A percentile compares a stretch with the other conserved stretches of the same genome.
These are phyloP conservation scores for Gari tellinella DNA, from an alignment of 2,888 invertebrate species.

Conservation along the genomic window DNA sequence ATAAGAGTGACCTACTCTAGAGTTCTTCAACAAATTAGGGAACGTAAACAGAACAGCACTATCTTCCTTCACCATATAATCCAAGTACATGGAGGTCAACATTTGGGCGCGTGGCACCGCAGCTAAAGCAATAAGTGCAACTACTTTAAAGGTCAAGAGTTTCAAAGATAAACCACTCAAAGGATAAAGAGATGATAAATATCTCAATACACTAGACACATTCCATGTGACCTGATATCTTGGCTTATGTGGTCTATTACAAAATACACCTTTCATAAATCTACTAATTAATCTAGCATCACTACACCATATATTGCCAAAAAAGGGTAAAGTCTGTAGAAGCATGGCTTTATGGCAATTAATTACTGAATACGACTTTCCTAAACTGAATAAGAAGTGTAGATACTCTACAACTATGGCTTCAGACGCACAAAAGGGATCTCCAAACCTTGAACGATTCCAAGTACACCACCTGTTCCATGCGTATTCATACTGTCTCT, in stretches of 20 bases:
- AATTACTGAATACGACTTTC: slow-evolving; percentile 33
- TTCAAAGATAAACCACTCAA: slow-evolving; percentile 21
- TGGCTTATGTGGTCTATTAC: slow-evolving; percentile 16
- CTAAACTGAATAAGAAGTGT: slow-evolving; percentile 15
- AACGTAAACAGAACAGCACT: slow-evolving; percentile 5
- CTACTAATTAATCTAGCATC: slow-evolving; percentile 13
- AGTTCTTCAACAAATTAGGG: slow-evolving; percentile 4
- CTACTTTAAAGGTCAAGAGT: slow-evolving; percentile 41
- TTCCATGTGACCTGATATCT: slow-evolving; percentile 37
- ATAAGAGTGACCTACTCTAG: slow-evolving; percentile 10
- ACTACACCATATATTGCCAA: slow-evolving; percentile 29
- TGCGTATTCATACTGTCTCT: slow-evolving; percentile 33
- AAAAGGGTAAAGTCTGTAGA: slow-evolving; percentile 30
- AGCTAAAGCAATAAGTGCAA: slow-evolving; percentile 23
- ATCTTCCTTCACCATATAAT: slow-evolving; percentile 25
- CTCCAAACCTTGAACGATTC: slow-evolving; percentile 5
- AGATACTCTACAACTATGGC: slow-evolving; percentile 15
- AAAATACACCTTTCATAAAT: slow-evolving; percentile 47
- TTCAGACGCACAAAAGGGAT: slow-evolving; percentile 32
- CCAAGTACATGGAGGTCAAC: slow-evolving; percentile 21
- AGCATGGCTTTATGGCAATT: slow-evolving; percentile 47
- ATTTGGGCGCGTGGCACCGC: slow-evolving; percentile 39
- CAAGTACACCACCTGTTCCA: slow-evolving; percentile 39
- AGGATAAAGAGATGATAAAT: slow-evolving; percentile 20
- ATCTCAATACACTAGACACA: slow-evolving; percentile 29